Base-by-base conservation (phyloP, 2,113 vertebrate genomes). In the Cettia cetti region DNA sequence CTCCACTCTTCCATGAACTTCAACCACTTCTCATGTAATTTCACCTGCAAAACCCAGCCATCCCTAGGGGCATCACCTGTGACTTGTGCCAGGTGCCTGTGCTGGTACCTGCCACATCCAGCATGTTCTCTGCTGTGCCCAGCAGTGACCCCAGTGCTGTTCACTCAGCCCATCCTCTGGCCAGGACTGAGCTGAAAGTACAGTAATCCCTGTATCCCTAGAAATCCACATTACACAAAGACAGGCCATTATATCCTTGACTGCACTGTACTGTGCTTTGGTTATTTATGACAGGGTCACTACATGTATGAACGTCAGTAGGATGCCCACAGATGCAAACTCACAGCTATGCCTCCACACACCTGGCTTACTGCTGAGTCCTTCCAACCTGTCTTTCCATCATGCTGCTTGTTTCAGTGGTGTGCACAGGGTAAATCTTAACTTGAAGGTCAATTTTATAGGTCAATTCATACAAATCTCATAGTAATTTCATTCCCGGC, bases 91-190 rank as follows among this genome's bases (percentile, higher is more conserved):
- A 74, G 20, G 7, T 64, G 30, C 11, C 44, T 68, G 35, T 0
- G 0, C 19, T 52, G 54, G 23, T 16, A 24, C 28, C 75, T 52
- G 40, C n/a, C 17, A 31, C 0, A 0, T 50, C 35, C 40, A 42
- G 40, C 0, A 2, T 4, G 16, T 81, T 45, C 50, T 81, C 13
- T 15, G 10, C 22, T 3, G 2, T 33, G 18, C 31, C 70, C 69
- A 65, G 75, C 40, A 47, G n/a, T 1, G 24, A 69, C 10, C 10
- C 40, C 13, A 2, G 3, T 35, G 45, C 56, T 79, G 9, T 5
- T 53, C 42, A 11, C 24, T 61, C 47, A 63, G 52, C 28, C 21
- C 47, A 35, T 44, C 56, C 28, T 53, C 87, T 4, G 3, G 37
- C 56, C 80, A 57, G 52, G 37, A 42, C 30, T 1, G 3, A 78